Conservation (phyloP, 1,140 invertebrate species). For the Drosophila cardini region DNA sequence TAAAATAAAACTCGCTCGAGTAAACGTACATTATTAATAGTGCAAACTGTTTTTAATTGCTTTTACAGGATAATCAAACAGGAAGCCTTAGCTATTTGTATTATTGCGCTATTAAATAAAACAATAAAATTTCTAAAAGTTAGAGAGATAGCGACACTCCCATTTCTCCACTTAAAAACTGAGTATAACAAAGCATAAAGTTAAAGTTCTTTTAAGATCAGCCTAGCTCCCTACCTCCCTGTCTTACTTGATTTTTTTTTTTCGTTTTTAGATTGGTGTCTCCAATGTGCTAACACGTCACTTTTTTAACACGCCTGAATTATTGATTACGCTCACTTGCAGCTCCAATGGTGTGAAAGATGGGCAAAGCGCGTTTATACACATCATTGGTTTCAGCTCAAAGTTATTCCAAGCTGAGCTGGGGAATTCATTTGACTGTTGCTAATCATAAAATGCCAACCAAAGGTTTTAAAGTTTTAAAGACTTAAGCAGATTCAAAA, state of each 20-base stretch:
- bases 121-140: no score
- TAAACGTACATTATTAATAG: no score
- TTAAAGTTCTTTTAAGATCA: background rate
- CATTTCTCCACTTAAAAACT: no score
- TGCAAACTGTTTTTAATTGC: no score
- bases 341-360: conserved; percentile 34
- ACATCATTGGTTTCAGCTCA: conserved; percentile 24
- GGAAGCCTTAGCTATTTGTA: no score
- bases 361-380: conserved; percentile 40
- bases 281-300: conserved; percentile 12
- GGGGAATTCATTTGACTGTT: conserved; percentile 8
- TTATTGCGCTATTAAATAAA: no score
- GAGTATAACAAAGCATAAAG: no score
- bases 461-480: background rate
- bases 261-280: background rate
- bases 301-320: conserved; percentile 27
- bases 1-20: no score
- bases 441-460: conserved; percentile 1
- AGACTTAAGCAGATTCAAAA: background rate
- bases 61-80: no score
- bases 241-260: background rate
- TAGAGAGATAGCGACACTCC: no score
- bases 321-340: conserved; percentile 43
- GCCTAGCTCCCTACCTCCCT: background rate
- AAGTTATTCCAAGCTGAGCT: background rate